Evolutionary conservation across 1,140 invertebrate genomes (phyloP).

Genomic region (Globodera ellingtonae): DNA sequence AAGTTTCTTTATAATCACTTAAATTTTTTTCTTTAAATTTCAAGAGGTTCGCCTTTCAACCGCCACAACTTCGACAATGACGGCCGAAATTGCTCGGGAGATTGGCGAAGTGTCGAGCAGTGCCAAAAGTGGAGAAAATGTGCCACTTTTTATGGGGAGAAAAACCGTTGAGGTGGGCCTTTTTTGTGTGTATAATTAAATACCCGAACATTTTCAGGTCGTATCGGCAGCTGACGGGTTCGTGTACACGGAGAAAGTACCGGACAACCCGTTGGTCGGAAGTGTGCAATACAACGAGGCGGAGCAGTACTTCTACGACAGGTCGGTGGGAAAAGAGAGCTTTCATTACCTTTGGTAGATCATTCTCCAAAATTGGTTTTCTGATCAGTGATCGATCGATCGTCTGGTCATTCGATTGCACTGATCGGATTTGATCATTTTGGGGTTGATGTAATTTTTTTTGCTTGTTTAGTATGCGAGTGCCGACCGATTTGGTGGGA

Average conservation of each 20-base stretch:
- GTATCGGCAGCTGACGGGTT: not conserved
- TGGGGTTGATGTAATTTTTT: not conserved
- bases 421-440: too few relatives aligned
- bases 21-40: not conserved
- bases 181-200: not conserved
- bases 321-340: not conserved
- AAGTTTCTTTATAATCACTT: not conserved
- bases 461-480: not conserved
- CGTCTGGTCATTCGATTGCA: too few relatives aligned
- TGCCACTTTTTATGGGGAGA: not conserved
- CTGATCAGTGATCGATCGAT: too few relatives aligned
- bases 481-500: constrained; percentile 17
- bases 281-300: not conserved
- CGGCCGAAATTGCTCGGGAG: not conserved
- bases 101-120: not conserved
- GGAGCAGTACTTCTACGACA: not conserved
- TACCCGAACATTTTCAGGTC: not conserved
- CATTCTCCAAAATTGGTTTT: too few relatives aligned
- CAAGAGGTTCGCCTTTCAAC: not conserved
- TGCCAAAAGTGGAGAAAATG: not conserved
- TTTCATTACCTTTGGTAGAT: too few relatives aligned
- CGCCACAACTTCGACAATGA: not conserved
- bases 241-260: not conserved
- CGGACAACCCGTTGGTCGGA: not conserved
- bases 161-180: not conserved